Conservation (phyloP, 2,113 vertebrate genomes). For the Aythya baeri region DNA sequence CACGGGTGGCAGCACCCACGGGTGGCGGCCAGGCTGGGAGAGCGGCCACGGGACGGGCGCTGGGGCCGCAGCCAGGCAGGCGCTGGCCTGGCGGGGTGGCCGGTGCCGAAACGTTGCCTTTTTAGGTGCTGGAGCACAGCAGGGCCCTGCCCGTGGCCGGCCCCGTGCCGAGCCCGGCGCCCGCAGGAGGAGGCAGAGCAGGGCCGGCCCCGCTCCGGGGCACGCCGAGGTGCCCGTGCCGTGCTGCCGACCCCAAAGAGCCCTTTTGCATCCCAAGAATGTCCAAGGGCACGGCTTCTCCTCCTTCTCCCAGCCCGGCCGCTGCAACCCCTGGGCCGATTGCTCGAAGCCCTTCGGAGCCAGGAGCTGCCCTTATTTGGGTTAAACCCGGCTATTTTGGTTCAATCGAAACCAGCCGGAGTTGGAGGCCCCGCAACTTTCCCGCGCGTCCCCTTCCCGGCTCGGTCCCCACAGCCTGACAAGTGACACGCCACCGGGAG, state of each 20-base stretch:
- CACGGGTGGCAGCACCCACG: rapidly evolving
- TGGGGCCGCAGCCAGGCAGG: neutral
- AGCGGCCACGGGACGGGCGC: neutral
- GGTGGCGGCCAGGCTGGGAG: neutral
- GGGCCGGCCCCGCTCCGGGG: neutral
- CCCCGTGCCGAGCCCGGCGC: neutral
- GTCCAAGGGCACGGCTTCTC: neutral
- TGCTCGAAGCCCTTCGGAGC: neutral
- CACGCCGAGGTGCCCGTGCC: neutral
- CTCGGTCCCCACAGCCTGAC: neutral
- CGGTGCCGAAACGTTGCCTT: constrained; percentile 72
- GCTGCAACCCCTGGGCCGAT: neutral
- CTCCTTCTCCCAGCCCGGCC: neutral
- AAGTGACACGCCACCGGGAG: neutral
- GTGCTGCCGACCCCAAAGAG: neutral
- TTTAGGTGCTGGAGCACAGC: constrained; percentile 74
- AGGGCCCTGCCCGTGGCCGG: neutral
- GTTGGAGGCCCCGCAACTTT: neutral
- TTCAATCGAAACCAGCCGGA: neutral
- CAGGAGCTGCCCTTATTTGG: constrained; percentile 49
- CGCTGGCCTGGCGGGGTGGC: neutral
- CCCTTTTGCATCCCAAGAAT: neutral
- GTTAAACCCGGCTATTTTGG: constrained; percentile 51
- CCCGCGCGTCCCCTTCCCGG: neutral
- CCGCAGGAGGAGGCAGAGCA: neutral